phyloP scores from a whole-genome alignment of 2,888 invertebrate genomes.

The Azorinus chamasolen region DNA sequence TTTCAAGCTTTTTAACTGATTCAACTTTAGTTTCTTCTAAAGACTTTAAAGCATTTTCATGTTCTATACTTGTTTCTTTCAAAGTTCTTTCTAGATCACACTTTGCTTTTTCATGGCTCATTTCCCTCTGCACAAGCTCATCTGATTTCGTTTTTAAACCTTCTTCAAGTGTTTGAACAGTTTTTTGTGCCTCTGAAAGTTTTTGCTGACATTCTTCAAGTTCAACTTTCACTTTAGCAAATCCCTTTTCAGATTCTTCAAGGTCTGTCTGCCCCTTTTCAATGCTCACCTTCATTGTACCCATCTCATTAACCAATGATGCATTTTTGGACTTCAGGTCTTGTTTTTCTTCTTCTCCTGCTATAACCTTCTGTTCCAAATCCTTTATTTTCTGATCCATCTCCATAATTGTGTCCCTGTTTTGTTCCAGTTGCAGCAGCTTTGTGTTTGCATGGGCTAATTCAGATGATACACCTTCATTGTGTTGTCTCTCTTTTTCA shows the following conservation, averaged over 20 bases:
- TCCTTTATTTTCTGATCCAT: conserved; percentile 66
- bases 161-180: conserved; percentile 26
- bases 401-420: conserved; percentile 73
- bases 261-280: conserved; percentile 3
- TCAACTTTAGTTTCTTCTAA: conserved; percentile 11
- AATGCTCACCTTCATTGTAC: not conserved
- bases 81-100: conserved; percentile 18
- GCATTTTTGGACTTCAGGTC: not conserved
- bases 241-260: conserved; percentile 12
- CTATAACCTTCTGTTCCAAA: conserved; percentile 17
- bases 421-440: conserved; percentile 75
- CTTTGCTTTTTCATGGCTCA: conserved; percentile 30
- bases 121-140: conserved; percentile 46
- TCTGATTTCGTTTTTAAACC: conserved; percentile 37
- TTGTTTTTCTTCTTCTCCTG: conserved; percentile 17
- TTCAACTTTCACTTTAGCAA: conserved; percentile 7
- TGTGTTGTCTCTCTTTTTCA: conserved; percentile 64
- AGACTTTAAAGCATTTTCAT: conserved; percentile 8
- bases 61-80: conserved; percentile 10
- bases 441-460: conserved; percentile 77
- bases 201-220: conserved; percentile 38
- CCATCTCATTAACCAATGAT: not conserved
- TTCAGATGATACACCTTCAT: conserved; percentile 73
- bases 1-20: conserved; percentile 7
- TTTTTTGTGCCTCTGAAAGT: conserved; percentile 37